Evolutionary conservation across 64 coral and sea anemone genomes (phyloP).

Genomic region (Montipora capricornis): DNA sequence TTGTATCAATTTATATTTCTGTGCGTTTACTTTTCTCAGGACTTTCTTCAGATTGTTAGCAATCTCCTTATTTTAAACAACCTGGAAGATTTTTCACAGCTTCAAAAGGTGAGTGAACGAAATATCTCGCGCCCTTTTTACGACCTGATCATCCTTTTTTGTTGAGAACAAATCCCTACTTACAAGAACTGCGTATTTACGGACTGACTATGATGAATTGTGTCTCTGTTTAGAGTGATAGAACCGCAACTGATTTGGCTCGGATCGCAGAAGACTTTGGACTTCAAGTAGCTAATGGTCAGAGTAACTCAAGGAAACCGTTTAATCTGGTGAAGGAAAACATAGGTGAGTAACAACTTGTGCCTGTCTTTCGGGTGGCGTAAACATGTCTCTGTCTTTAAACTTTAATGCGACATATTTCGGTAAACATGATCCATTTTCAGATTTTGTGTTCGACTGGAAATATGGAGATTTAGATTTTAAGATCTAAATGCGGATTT

Average conservation of each 20-base stretch:
- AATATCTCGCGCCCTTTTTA: too few relatives aligned
- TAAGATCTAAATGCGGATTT: too few relatives aligned
- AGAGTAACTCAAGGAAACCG: neutral
- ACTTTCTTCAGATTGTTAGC: constrained; percentile 48
- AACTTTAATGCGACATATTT: neutral
- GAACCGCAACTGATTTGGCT: constrained; percentile 37
- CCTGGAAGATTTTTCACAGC: neutral
- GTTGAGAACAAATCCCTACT: neutral
- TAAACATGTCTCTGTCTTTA: too few relatives aligned
- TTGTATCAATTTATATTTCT: too few relatives aligned
- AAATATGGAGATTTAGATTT: too few relatives aligned
- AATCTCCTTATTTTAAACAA: constrained; percentile 63
- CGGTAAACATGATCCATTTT: neutral
- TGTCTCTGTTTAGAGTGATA: constrained; percentile 41
- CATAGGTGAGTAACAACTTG: neutral
- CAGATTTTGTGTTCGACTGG: too few relatives aligned
- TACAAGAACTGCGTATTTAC: too few relatives aligned
- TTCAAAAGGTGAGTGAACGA: constrained; percentile 36
- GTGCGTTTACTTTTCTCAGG: constrained; percentile 11
- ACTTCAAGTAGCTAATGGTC: constrained; percentile 50
- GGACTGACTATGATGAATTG: neutral
- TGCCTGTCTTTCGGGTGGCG: too few relatives aligned
- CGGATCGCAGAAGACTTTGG: constrained; percentile 29
- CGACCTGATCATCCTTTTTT: too few relatives aligned
- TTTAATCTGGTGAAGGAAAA: neutral